phyloP scores from a whole-genome alignment of 1,140 invertebrate genomes.

The Trichonephila inaurata region DNA sequence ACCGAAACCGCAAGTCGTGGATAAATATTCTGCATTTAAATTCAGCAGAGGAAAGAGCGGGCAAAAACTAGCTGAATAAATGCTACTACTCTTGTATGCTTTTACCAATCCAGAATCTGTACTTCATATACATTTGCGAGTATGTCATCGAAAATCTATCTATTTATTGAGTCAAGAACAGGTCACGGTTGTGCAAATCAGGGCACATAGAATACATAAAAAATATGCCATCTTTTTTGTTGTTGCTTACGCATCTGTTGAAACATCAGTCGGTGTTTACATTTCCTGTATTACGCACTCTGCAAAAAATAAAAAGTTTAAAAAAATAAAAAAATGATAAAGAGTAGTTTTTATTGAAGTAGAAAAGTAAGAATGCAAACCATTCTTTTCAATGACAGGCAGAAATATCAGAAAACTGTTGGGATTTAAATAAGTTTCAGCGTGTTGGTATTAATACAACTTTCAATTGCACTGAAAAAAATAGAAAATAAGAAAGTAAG shows the following conservation, averaged over 20 bases:
- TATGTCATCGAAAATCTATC: conserved; percentile 69
- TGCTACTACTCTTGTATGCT: conserved; percentile 8
- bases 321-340: conserved; percentile 27
- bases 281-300: background rate
- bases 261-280: conserved; percentile 61
- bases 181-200: conserved; percentile 63
- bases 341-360: conserved; percentile 27
- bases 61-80: conserved; percentile 46
- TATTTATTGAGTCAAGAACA: conserved; percentile 69
- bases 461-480: conserved; percentile 32
- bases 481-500: background rate
- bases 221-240: background rate
- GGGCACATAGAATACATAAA: background rate
- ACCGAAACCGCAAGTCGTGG: conserved; percentile 26
- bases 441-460: conserved; percentile 42
- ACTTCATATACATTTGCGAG: conserved; percentile 50
- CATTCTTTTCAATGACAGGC: conserved; percentile 48
- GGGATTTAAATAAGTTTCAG: conserved; percentile 39
- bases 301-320: background rate
- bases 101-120: background rate
- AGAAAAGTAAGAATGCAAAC: background rate
- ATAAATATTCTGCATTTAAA: conserved; percentile 69
- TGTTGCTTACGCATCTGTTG: conserved; percentile 21
- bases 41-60: background rate
- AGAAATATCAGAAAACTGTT: conserved; percentile 49